Conservation (phyloP, 2,113 vertebrate genomes). For the Ptyas mucosa region DNA sequence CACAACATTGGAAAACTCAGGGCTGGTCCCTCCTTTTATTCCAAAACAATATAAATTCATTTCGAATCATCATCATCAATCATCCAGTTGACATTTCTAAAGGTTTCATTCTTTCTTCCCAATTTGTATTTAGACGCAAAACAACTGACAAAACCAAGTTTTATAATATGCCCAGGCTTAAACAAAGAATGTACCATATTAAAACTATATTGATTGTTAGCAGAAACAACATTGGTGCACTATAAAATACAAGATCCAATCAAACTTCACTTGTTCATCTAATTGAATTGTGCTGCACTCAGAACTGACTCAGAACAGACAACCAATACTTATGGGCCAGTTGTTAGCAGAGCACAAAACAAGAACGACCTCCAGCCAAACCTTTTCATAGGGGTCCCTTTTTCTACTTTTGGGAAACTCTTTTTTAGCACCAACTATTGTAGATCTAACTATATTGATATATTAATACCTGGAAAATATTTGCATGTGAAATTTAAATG, state of each 20-base stretch:
- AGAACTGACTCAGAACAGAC: neutral
- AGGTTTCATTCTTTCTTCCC: neutral
- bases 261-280: neutral
- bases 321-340: neutral
- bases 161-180: neutral
- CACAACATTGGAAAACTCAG: neutral
- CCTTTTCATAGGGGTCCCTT: neutral
- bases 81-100: neutral
- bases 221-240: neutral
- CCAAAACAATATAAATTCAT: neutral
- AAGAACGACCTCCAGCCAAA: neutral
- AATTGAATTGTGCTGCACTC: neutral
- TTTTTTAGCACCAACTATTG: neutral
- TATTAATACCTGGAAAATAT: neutral
- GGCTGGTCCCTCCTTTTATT: neutral
- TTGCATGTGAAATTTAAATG: neutral
- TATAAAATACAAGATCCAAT: neutral
- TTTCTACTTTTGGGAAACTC: neutral
- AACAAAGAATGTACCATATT: neutral
- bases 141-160: neutral
- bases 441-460: neutral
- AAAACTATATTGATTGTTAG: neutral
- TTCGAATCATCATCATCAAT: neutral
- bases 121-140: neutral
- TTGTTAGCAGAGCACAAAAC: neutral